These are phyloP conservation scores for Ectropis grisescens DNA, from an alignment of 1,140 invertebrate genomes.

Conservation along the genomic window DNA sequence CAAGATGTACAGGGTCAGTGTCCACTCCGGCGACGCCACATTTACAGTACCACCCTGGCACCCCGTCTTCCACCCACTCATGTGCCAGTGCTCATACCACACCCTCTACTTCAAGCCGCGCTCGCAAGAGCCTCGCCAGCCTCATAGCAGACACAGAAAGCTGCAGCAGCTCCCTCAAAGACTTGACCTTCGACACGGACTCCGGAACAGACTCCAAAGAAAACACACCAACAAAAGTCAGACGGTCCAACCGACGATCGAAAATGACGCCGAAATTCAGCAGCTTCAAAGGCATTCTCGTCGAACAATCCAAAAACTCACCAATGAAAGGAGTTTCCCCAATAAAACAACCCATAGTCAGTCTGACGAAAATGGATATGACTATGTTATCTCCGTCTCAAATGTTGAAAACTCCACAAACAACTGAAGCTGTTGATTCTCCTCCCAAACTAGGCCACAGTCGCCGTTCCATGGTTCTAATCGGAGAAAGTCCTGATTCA, in stretches of 20 bases:
- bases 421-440: constrained; percentile 38
- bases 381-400: constrained; percentile 54
- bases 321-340: too few relatives aligned
- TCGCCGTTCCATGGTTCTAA: constrained; percentile 35
- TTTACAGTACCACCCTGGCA: constrained; percentile 39
- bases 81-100: constrained; percentile 49
- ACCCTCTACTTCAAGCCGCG: constrained; percentile 48
- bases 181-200: constrained; percentile 61
- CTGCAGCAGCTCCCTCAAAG: constrained; percentile 64
- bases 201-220: constrained; percentile 59
- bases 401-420: constrained; percentile 69
- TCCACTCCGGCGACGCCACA: constrained; percentile 55
- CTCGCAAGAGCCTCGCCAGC: constrained; percentile 49
- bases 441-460: constrained; percentile 49
- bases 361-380: constrained; percentile 50
- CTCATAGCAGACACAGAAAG: constrained; percentile 63
- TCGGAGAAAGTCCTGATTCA: constrained; percentile 49
- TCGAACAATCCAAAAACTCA: constrained; percentile 53
- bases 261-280: constrained; percentile 45
- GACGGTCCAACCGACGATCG: constrained; percentile 25
- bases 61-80: constrained; percentile 54
- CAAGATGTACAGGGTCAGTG: constrained; percentile 32
- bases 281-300: constrained; percentile 48
- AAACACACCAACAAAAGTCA: constrained; percentile 48
- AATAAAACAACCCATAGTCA: constrained; percentile 41